Base-by-base conservation (phyloP, 1,140 invertebrate genomes). In the Drosophila sp. region DNA sequence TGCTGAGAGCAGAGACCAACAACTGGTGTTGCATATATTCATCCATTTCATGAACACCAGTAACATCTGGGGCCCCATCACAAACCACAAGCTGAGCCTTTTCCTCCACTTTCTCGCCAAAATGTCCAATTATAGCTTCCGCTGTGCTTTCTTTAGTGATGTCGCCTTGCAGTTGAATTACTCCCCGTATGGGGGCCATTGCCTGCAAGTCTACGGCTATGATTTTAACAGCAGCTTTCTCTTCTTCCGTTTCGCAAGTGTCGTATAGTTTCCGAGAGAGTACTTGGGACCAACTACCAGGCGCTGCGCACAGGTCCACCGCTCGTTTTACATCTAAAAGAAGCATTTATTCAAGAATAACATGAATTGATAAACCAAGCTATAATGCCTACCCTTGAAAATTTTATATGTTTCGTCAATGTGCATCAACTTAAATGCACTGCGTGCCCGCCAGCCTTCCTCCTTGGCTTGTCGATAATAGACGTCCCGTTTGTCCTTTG, bases 21-120 rank as follows among this genome's bases (percentile, higher is more conserved):
- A 99, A 92, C 90, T 99, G 98, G 3, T 96, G 96, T 92, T 99
- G 99, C 79, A 99, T 96, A 80, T 98, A 99, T 93, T 99, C 98
- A 93, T 99, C 99, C 87, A 99, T 97, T 84, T 99, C 98, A 93
- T 99, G 98, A 4, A 99, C 93, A 3, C 99, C 99, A 41, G 99
- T 99, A 0, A 99, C 98, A 95, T 99, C 99, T 8, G 99, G 99
- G 11, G 99, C 99, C 62, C 99, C 99, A 94, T 99, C 99, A 93
- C 98, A 99, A 0, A 99, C 97, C 4, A 99, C 98, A 54, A 99
- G 93, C 92, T 99, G 98, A 11, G 98, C 98, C 82, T 96, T 94
- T 57, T 95, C 94, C 90, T 98, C 66, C 8, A 92, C 89, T 54
- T 95, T 94, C 90, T 98, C 66, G 23, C 92, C 90, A 93, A 99